Evolutionary conservation across 2,888 invertebrate genomes (phyloP).

Genomic region (Caenorhabditis sp.): DNA sequence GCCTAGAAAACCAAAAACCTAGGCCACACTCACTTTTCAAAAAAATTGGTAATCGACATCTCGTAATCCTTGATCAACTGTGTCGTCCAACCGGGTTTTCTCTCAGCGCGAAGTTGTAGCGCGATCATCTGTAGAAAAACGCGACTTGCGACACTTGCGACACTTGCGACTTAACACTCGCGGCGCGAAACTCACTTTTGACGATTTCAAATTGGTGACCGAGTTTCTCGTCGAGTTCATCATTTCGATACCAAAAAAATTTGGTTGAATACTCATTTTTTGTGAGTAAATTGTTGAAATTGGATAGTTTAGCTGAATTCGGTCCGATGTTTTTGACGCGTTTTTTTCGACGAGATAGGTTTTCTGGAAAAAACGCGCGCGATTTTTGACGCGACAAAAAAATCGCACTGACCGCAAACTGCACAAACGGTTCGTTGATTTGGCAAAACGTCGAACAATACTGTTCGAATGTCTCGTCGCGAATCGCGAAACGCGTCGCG

Average conservation of each 20-base stretch:
- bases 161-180: no score
- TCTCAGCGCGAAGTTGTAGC: slow-evolving; percentile 60
- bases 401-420: slow-evolving; percentile 47
- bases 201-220: slow-evolving; percentile 47
- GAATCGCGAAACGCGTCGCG: slow-evolving; percentile 56
- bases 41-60: slow-evolving; percentile 60
- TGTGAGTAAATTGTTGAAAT: slow-evolving; percentile 59
- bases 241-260: slow-evolving; percentile 65
- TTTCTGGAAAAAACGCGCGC: slow-evolving; percentile 23
- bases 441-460: slow-evolving; percentile 67
- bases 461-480: slow-evolving; percentile 57
- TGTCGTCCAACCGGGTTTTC: slow-evolving; percentile 61
- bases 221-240: slow-evolving; percentile 16
- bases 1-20: no score
- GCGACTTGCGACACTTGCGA: no score
- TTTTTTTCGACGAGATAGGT: slow-evolving; percentile 29
- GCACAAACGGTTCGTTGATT: slow-evolving; percentile 66
- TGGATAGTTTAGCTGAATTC: slow-evolving; percentile 61
- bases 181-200: slow-evolving; percentile 26
- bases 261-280: slow-evolving; percentile 62
- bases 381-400: background rate
- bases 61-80: slow-evolving; percentile 63
- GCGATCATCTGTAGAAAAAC: slow-evolving; percentile 56
- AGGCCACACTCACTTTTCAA: slow-evolving; percentile 53
- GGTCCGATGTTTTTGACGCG: slow-evolving; percentile 26